phyloP scores from a whole-genome alignment of 2,113 vertebrate genomes.

The Nerophis ophidion region DNA sequence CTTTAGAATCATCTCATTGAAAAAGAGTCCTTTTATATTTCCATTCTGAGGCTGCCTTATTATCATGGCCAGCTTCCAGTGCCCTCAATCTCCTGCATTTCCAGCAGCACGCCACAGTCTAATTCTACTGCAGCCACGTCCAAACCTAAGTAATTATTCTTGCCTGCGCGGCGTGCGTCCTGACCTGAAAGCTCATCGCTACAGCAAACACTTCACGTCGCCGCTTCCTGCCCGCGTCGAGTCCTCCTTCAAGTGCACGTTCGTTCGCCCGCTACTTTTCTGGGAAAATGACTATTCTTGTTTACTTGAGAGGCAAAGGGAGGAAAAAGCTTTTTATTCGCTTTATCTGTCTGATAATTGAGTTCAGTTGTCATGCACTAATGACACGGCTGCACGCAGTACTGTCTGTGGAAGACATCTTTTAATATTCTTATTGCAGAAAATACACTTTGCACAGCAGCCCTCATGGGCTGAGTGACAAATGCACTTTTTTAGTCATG shows the following conservation, averaged over 20 bases:
- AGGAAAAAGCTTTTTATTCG: not conserved
- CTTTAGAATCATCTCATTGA: conserved; percentile 24
- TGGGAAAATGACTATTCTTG: conserved; percentile 32
- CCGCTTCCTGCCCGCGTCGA: conserved; percentile 34
- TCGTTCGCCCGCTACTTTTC: conserved; percentile 20
- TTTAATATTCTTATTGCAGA: no score
- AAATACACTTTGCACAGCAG: no score
- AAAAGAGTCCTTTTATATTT: not conserved
- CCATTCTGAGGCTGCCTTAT: conserved; percentile 8
- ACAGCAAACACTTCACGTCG: conserved; percentile 54
- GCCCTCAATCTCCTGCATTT: conserved; percentile 40
- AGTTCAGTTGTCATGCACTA: not conserved
- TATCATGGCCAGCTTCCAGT: conserved; percentile 34
- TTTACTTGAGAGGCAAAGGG: not conserved
- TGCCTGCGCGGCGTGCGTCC: conserved; percentile 36
- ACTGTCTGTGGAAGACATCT: no score
- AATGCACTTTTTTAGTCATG: no score
- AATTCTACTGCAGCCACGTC: conserved; percentile 53
- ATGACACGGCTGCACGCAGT: not conserved
- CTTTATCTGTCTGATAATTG: conserved; percentile 2
- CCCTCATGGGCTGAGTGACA: no score
- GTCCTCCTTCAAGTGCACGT: conserved; percentile 24
- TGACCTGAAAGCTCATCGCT: conserved; percentile 52
- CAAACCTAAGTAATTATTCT: conserved; percentile 57
- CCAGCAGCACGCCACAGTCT: conserved; percentile 41